Evolutionary conservation across 23 tunicate genomes (phyloP), one percentile per base, ranked within the genome.

Genomic region (Trididemnum nubilum): DNA sequence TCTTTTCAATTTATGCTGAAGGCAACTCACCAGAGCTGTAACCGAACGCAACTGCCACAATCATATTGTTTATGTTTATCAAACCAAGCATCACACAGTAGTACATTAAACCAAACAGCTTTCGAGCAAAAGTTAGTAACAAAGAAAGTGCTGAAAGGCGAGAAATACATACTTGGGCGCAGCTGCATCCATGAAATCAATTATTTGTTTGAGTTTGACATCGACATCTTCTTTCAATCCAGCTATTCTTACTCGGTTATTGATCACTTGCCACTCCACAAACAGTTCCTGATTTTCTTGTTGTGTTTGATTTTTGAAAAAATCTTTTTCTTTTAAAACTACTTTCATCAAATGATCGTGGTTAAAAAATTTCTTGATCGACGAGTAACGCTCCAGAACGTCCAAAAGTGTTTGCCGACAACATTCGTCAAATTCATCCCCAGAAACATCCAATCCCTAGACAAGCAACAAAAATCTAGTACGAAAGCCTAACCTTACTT

Each of bases 261-360:
- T 22, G 29, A 12, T 26, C 29, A 61, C 15, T 12, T 25, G 67
- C 67, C 67, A 61, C 26, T 61, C 67, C 67, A 61, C 21, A 26
- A 21, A 61, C 37, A 69, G 22, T 4, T 5, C n/a, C 22, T 69
- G 27, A 7, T 33, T 69, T 31, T 69, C 74, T 33, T 69, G 74
- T n/a, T 15, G n/a, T 5, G 74, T 5, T 69, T 31, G 74, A 3
- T 31, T 15, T 31, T 69, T 34, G n/a, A 69, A 69, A 37, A 30
- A 69, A 3, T 32, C 38, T 2, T 36, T 36, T 7, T 32, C 74
- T 69, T 27, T 69, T 5, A 7, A 7, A 2, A 69, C 74, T 12
- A 33, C 78, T 73, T 73, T 73, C 78, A 73, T 38, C 58, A 73
- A 40, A 26, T 73, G 78, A n/a, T 73, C 78, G 32, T 24, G 78